Evolutionary conservation across 1,140 invertebrate species (phyloP).

Genomic region (Fopius arisanus): DNA sequence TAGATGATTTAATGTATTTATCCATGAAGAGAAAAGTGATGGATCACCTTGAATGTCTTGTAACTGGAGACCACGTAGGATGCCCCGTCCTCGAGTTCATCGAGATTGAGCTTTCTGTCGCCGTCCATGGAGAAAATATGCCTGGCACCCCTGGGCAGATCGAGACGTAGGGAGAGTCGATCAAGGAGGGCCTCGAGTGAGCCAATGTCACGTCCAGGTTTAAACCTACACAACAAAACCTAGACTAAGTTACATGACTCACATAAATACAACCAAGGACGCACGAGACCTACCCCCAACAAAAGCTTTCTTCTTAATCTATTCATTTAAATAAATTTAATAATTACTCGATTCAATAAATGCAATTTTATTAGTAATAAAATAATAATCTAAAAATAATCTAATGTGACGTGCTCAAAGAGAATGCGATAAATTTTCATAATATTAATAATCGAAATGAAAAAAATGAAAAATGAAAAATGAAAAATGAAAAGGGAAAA

Average conservation of each 20-base stretch:
- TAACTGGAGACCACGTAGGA: constrained; percentile 91
- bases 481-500: too few relatives aligned
- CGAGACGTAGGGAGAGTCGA: constrained; percentile 82
- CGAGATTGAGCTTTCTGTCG: constrained; percentile 80
- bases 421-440: too few relatives aligned
- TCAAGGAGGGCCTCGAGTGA: constrained; percentile 86
- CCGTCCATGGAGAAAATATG: constrained; percentile 93
- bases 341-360: too few relatives aligned
- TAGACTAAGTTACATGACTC: not conserved
- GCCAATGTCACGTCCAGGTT: constrained; percentile 85
- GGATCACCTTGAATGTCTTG: constrained; percentile 87
- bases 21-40: too few relatives aligned
- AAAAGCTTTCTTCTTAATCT: not conserved
- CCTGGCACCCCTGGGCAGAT: constrained; percentile 82
- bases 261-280: not conserved
- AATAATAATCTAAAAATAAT: too few relatives aligned
- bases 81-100: constrained; percentile 88
- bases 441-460: too few relatives aligned
- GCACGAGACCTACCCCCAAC: not conserved
- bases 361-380: too few relatives aligned
- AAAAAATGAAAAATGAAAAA: not conserved
- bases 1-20: too few relatives aligned
- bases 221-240: constrained; percentile 67
- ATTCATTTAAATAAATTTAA: too few relatives aligned
- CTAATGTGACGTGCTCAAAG: too few relatives aligned